Evolutionary conservation across 2,113 vertebrate genomes (phyloP), one percentile per base, ranked within the genome.

Genomic region (Lepidiolamprologus cunningtoni): DNA sequence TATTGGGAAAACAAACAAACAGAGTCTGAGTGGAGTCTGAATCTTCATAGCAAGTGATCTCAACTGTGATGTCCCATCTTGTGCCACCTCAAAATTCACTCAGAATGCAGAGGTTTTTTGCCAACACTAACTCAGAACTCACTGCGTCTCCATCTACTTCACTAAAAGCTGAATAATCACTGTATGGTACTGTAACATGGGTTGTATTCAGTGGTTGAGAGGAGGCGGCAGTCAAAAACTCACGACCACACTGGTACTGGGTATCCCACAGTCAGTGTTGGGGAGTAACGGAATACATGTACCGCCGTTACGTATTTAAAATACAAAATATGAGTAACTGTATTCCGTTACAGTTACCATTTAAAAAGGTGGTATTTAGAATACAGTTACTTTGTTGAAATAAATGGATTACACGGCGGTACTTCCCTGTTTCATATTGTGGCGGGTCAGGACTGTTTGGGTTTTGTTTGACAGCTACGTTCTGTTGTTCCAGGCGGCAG

Each of bases 401-500:
- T 40, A 40, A 40, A 40, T 40, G 37, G 37, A 40, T 40, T 40
- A 40, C 37, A 40, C 37, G 1, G 37, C 11, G 37, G 37, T 40
- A 40, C 37, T 40, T 40, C 1, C 37, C 37, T 40, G 10, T 12
- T 40, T 40, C 37, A 40, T 40, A 40, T 40, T 40, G 10, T 40
- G 0, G 10, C 3, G 5, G 37, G 37, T 40, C 37, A 40, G 37
- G 37, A 40, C 37, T 40, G 37, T 40, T 40, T 40, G 10, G 37
- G 37, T 40, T 12, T 40, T 40, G 37, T 40, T 5, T 40, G 37
- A 40, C 37, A 2, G 37, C 37, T 40, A 40, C 37, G 37, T 11
- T 40, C 37, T 40, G 37, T 40, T 12, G 1, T 1, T 37, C 9
- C 37, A 37, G 37, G 9, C 0, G 0, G 37, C 37, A 37, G 9